Conservation (phyloP, 2,113 vertebrate species). For the Plectropomus leopardus region DNA sequence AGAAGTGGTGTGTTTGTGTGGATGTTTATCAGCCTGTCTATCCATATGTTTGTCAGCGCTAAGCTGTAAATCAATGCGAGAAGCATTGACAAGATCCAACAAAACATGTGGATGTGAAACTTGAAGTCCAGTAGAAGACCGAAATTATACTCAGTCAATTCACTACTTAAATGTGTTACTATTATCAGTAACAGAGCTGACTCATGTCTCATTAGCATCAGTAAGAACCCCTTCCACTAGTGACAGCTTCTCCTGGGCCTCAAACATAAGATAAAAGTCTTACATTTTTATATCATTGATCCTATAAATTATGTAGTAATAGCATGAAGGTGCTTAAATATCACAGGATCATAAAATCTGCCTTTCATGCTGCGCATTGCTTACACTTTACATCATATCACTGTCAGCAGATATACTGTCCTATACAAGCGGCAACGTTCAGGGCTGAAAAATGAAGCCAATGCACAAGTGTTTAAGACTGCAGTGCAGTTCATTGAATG, state of each 20-base stretch:
- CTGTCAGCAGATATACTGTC: no score
- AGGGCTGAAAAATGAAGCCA: no score
- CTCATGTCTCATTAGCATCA: background rate
- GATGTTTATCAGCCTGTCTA: conserved; percentile 35
- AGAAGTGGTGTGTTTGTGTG: conserved; percentile 21
- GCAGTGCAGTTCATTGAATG: no score
- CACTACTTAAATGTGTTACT: background rate
- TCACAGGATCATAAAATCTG: background rate
- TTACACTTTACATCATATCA: no score
- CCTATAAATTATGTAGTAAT: background rate
- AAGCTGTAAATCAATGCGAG: conserved; percentile 19
- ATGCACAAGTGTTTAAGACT: no score
- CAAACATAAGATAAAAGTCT: background rate
- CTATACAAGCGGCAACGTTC: no score
- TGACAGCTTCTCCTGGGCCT: background rate
- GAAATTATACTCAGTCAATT: background rate
- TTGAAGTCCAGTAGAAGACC: background rate
- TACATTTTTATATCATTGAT: background rate
- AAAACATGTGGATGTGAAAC: background rate
- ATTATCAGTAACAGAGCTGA: background rate
- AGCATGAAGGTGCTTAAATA: background rate
- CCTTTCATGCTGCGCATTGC: background rate
- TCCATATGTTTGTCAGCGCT: conserved; percentile 19
- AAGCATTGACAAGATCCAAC: background rate
- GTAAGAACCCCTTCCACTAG: background rate